phyloP scores from a whole-genome alignment of 2,797 vertebrate genomes.

The Sebastes trivittatus region DNA sequence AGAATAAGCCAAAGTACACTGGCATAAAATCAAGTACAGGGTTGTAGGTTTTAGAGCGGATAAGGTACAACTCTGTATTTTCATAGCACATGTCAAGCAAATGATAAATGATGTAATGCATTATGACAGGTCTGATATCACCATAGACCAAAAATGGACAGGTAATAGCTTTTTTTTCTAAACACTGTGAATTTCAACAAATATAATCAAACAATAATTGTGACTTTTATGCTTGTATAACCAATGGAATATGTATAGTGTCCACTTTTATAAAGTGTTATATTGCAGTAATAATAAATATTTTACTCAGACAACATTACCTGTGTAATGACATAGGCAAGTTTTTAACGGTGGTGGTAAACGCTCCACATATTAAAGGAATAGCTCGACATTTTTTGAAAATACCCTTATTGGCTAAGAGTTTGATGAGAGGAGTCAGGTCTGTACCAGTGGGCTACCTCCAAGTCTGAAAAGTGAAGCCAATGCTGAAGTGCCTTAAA shows the following conservation, averaged over 20 bases:
- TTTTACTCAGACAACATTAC: constrained; percentile 47
- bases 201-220: constrained; percentile 22
- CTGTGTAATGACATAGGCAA: constrained; percentile 39
- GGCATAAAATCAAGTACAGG: background rate
- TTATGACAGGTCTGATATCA: constrained; percentile 19
- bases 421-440: background rate
- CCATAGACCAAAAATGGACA: constrained; percentile 13
- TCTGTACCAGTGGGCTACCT: too few relatives aligned
- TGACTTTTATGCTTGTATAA: constrained; percentile 53
- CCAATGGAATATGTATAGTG: constrained; percentile 35
- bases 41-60: constrained; percentile 3
- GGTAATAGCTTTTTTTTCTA: constrained; percentile 5
- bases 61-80: constrained; percentile 21
- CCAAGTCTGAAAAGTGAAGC: too few relatives aligned
- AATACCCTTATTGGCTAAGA: background rate
- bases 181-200: constrained; percentile 70
- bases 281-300: constrained; percentile 35
- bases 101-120: constrained; percentile 8
- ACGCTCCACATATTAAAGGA: background rate
- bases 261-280: constrained; percentile 76
- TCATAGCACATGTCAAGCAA: background rate
- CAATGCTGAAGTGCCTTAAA: too few relatives aligned
- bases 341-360: background rate
- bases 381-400: background rate
- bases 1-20: constrained; percentile 8